Percentiles rank a stretch among this genome's conserved stretches.
Conservation (phyloP, 92 coral and sea anemone species). For the Parazoanthus swiftii region DNA sequence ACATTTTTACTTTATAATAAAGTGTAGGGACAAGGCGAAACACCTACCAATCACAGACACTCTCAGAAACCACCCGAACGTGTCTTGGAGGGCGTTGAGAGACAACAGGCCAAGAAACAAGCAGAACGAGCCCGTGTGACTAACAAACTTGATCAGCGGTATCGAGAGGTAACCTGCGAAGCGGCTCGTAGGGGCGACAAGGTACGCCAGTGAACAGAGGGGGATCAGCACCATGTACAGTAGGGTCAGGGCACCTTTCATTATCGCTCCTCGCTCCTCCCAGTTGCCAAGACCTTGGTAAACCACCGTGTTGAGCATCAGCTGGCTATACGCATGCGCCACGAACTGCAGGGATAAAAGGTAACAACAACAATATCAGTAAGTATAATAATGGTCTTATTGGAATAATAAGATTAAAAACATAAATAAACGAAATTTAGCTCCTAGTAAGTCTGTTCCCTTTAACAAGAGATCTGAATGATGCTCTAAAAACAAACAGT, state of each 20-base stretch:
- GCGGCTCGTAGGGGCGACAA: constrained; percentile 34
- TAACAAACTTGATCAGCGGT: constrained; percentile 54
- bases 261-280: constrained; percentile 33
- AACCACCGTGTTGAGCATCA: constrained; percentile 81
- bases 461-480: no score
- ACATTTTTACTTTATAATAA: neutral
- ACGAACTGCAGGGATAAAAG: constrained; percentile 63
- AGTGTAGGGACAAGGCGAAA: neutral
- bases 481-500: no score
- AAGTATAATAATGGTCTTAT: neutral
- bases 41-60: constrained; percentile 32
- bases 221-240: constrained; percentile 30
- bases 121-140: constrained; percentile 50
- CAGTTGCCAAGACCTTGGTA: constrained; percentile 65
- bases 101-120: constrained; percentile 45
- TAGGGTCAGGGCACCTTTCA: constrained; percentile 1
- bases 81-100: constrained; percentile 47
- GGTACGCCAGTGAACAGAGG: constrained; percentile 24
- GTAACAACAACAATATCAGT: neutral
- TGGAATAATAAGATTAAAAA: neutral
- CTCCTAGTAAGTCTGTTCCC: neutral
- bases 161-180: constrained; percentile 28
- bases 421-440: no score
- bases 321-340: constrained; percentile 90
- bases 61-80: constrained; percentile 41